Evolutionary conservation across 2,888 invertebrate species (phyloP), one percentile per base, ranked within the genome.

Genomic region (Alsophila aescularia): DNA sequence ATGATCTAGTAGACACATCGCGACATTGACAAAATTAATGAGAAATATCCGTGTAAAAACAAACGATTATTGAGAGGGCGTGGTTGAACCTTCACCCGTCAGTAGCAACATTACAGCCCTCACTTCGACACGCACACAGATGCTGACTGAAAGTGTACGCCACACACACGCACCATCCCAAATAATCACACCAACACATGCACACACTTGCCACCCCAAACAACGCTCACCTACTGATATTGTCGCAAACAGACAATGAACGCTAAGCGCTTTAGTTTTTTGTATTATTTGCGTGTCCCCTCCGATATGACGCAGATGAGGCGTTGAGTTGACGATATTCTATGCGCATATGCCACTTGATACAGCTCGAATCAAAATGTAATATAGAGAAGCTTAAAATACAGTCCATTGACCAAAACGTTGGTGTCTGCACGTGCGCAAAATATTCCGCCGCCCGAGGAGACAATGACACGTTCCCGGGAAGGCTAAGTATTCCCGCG

Each of bases 231-330:
- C 67, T 60, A 73, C 65, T 69, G 69, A 77, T 71, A 75, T 73
- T 76, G 78, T 80, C 72, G 71, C 73, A 63, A 72, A 69, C 77
- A 81, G 79, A 87, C 85, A 89, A 87, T 85, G 77, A 75, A 70
- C 73, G 71, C 67, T 87, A 89, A 90, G 87, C 88, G 85, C 83
- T 87, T 90, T 88, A 87, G 42, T 73, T 83, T 90, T 86, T 88
- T 85, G 78, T 83, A 74, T 78, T 74, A 77, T 83, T 85, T 87
- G 79, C 82, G 64, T 70, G 69, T 75, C 81, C 85, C 80, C 75
- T 72, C 66, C 62, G 62, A 59, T 62, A 67, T 73, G 70, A 70
- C 67, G 68, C 69, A 60, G 58, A 68, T 67, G 71, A 77, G 56
- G 49, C 60, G 54, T 53, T 48, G 61, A 60, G 34, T 56, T 47